Percentiles rank a stretch among this genome's conserved stretches.
phyloP scores from a whole-genome alignment of 92 coral and sea anemone species.

The Phenganax marumi region DNA sequence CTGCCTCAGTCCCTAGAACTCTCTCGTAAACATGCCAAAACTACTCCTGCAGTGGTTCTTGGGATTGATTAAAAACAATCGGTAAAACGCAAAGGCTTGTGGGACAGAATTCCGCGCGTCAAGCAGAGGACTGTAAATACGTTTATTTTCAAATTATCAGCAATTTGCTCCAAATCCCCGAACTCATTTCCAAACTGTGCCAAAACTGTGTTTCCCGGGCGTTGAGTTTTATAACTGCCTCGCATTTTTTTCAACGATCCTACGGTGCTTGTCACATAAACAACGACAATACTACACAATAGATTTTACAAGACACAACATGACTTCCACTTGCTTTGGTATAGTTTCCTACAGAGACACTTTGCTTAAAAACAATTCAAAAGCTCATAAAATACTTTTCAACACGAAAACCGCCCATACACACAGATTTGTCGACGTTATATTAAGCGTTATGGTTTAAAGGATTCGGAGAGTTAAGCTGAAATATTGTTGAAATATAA shows the following conservation, averaged over 20 bases:
- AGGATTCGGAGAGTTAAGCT: neutral
- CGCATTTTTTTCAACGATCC: neutral
- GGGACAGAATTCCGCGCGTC: too few relatives aligned
- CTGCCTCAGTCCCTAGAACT: too few relatives aligned
- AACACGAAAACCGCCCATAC: neutral
- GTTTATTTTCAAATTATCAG: too few relatives aligned
- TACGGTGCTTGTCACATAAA: constrained; percentile 8
- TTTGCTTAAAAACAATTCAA: neutral
- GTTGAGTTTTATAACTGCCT: neutral
- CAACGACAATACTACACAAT: constrained; percentile 6
- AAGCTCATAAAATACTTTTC: neutral
- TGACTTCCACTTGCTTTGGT: neutral
- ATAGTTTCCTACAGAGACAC: neutral
- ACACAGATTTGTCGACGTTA: too few relatives aligned
- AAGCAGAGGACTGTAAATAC: too few relatives aligned
- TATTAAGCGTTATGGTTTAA: neutral
- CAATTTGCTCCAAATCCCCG: too few relatives aligned
- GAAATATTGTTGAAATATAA: neutral
- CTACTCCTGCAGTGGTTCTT: too few relatives aligned
- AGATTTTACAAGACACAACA: neutral
- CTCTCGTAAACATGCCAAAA: too few relatives aligned
- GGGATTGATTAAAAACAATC: too few relatives aligned
- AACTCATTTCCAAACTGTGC: neutral
- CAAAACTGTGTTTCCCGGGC: neutral
- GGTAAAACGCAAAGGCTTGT: too few relatives aligned